These are phyloP conservation scores for Synanthedon andrenaeformis DNA, from an alignment of 2,888 invertebrate species.

Conservation along the genomic window DNA sequence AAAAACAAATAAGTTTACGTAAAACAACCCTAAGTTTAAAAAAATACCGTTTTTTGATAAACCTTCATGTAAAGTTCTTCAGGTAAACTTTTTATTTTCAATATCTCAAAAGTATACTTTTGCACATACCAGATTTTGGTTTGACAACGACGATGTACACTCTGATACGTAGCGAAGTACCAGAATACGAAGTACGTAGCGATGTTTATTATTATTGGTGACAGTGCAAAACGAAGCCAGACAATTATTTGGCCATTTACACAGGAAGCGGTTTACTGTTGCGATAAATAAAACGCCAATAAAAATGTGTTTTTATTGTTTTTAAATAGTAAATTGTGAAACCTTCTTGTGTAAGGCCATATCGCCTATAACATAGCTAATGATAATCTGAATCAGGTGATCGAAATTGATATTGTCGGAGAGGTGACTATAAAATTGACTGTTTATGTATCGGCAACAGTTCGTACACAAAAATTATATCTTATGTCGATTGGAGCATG, in stretches of 20 bases:
- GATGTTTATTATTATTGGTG: background rate
- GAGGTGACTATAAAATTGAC: constrained; percentile 28
- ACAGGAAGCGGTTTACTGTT: constrained; percentile 11
- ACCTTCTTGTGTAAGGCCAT: constrained; percentile 25
- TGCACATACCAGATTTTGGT: background rate
- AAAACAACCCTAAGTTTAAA: too few relatives aligned
- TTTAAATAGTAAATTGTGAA: constrained; percentile 18
- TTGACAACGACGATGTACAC: background rate
- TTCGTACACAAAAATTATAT: constrained; percentile 44
- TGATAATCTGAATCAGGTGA: constrained; percentile 21
- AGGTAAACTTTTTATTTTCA: too few relatives aligned
- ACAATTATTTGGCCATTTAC: constrained; percentile 2
- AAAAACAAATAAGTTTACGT: too few relatives aligned
- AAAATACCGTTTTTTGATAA: too few relatives aligned
- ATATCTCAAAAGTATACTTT: too few relatives aligned
- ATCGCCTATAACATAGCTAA: constrained; percentile 21
- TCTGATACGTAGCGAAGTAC: too few relatives aligned
- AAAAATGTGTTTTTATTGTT: constrained; percentile 16
- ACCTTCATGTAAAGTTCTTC: too few relatives aligned
- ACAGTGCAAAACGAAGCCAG: background rate
- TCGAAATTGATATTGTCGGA: constrained; percentile 17
- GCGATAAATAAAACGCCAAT: constrained; percentile 9
- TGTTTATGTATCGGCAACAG: constrained; percentile 32
- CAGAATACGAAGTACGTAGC: background rate
- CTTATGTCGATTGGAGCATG: constrained; percentile 30